Evolutionary conservation across 2,797 vertebrate species (phyloP).

Genomic region (Ficedula albicollis): DNA sequence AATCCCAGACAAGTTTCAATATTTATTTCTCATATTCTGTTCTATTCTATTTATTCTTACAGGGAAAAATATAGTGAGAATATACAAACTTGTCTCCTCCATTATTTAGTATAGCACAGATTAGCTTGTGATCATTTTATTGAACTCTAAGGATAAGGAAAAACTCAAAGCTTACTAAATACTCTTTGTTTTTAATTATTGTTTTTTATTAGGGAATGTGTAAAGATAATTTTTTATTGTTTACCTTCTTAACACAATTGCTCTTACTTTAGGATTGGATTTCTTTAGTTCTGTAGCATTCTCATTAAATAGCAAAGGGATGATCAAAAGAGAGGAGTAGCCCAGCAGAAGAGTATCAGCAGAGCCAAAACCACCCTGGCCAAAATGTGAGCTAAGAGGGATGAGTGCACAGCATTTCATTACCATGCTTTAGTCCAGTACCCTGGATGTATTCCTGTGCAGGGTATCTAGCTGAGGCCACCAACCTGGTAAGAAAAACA

Average conservation of each 20-base stretch:
- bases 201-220: background rate
- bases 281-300: background rate
- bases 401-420: background rate
- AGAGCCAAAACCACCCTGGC: background rate
- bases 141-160: background rate
- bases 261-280: background rate
- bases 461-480: background rate
- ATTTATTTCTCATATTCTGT: background rate
- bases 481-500: background rate
- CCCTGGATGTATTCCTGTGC: background rate
- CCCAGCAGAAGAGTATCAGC: background rate
- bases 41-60: background rate
- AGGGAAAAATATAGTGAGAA: background rate
- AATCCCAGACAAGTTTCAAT: background rate
- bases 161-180: background rate
- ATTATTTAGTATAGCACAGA: background rate
- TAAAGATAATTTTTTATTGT: background rate
- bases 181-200: background rate
- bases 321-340: background rate
- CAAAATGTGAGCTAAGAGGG: background rate
- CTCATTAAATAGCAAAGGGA: background rate
- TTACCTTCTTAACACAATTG: background rate
- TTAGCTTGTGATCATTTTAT: background rate
- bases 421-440: background rate
- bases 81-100: no score